phyloP scores from a whole-genome alignment of 2,797 vertebrate genomes.

The Parauchenoglanis punctatus region DNA sequence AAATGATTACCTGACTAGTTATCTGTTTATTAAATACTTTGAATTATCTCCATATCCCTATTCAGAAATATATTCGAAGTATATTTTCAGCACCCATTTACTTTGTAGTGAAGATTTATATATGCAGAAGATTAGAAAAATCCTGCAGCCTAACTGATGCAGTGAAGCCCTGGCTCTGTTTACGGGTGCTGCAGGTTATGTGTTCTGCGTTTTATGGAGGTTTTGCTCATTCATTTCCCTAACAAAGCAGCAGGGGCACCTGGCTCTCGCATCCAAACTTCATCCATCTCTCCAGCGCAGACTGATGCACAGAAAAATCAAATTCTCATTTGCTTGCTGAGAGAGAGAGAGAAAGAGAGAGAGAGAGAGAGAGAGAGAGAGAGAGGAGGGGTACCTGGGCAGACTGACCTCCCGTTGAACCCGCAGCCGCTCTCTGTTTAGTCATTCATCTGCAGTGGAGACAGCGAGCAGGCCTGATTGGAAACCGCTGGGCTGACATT shows the following conservation, averaged over 20 bases:
- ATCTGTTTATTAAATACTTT: not conserved
- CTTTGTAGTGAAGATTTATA: not conserved
- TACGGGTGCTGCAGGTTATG: constrained; percentile 37
- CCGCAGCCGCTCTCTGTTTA: constrained; percentile 77
- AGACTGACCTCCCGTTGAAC: constrained; percentile 90
- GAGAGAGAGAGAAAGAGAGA: constrained; percentile 39
- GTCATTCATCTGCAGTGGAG: constrained; percentile 86
- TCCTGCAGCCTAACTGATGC: not conserved
- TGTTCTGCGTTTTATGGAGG: constrained; percentile 71
- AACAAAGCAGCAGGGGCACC: constrained; percentile 89
- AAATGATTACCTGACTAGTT: not conserved
- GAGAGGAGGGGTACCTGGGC: constrained; percentile 85
- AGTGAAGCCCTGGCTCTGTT: constrained; percentile 9
- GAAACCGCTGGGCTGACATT: constrained; percentile 88
- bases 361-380: constrained; percentile 78
- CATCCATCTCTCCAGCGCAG: constrained; percentile 89
- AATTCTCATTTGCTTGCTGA: constrained; percentile 67
- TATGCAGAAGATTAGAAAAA: not conserved
- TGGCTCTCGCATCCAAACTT: constrained; percentile 85
- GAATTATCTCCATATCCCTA: not conserved
- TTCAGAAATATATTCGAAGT: not conserved
- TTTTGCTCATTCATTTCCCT: constrained; percentile 85
- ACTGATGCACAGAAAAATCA: constrained; percentile 79
- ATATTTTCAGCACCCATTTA: not conserved
- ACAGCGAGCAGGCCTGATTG: constrained; percentile 78